A percentile compares a stretch with the other conserved stretches of the same genome.
Conservation (phyloP, 53 echinoderm and acorn worm species). For the Echinometra lucunter region DNA sequence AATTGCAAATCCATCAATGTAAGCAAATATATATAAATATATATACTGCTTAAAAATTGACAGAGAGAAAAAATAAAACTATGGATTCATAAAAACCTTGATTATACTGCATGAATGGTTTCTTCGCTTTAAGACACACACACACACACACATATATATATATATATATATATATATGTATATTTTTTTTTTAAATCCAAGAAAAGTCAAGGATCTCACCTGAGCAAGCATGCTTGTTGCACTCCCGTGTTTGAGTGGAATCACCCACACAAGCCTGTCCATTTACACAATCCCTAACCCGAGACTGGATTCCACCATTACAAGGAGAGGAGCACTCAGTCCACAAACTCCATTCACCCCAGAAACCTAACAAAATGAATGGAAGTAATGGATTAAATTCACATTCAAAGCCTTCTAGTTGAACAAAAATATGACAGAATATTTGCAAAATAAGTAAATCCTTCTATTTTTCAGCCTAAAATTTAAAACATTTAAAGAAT, state of each 20-base stretch:
- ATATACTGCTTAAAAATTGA: too few relatives aligned
- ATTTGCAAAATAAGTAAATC: neutral
- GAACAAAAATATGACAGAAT: neutral
- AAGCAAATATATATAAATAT: too few relatives aligned
- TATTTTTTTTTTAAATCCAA: neutral
- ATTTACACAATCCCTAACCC: slow-evolving; percentile 83
- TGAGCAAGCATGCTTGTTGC: slow-evolving; percentile 86
- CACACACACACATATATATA: too few relatives aligned
- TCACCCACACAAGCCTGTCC: slow-evolving; percentile 83
- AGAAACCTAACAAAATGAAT: slow-evolving; percentile 73
- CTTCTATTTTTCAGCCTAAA: neutral
- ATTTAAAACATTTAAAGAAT: neutral
- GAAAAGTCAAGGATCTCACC: slow-evolving; percentile 67
- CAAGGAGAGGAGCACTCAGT: slow-evolving; percentile 84
- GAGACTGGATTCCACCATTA: slow-evolving; percentile 88
- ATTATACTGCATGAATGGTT: too few relatives aligned
- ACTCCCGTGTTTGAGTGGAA: slow-evolving; percentile 81
- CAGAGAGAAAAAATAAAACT: too few relatives aligned
- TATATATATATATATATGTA: too few relatives aligned
- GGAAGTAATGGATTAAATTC: neutral
- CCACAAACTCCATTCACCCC: slow-evolving; percentile 95
- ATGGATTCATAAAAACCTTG: too few relatives aligned
- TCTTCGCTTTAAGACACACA: too few relatives aligned
- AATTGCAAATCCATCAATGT: too few relatives aligned
- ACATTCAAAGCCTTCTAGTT: neutral